Evolutionary conservation across 2,888 invertebrate genomes (phyloP).

Genomic region (Platycnemis pennipes): DNA sequence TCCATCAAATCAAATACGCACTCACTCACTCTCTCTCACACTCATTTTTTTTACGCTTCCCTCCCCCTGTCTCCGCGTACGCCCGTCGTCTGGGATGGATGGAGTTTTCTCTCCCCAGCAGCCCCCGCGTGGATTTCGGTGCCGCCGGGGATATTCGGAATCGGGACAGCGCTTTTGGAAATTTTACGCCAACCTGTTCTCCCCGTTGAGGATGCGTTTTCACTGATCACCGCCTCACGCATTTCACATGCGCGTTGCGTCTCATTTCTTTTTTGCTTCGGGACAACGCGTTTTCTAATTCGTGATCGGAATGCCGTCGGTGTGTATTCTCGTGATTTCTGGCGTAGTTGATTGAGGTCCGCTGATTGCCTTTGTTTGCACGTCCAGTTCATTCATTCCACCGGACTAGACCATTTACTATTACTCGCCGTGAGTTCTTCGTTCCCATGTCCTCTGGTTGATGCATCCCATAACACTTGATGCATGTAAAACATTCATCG

Average conservation of each 20-base stretch:
- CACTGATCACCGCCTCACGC: constrained; percentile 32
- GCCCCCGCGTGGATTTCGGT: not conserved
- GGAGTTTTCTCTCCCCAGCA: not conserved
- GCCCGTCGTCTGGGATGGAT: not conserved
- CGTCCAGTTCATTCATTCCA: not conserved
- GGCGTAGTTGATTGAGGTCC: not conserved
- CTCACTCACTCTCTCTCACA: not conserved
- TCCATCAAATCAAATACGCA: not conserved
- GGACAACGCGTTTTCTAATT: constrained; percentile 6
- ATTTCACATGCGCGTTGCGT: not conserved
- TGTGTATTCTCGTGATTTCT: not conserved
- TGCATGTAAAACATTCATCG: no score
- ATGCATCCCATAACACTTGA: no score
- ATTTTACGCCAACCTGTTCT: constrained; percentile 52
- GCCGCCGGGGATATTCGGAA: not conserved
- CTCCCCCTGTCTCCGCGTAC: not conserved
- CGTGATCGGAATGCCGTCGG: not conserved
- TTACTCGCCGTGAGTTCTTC: not conserved
- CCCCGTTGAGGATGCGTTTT: constrained; percentile 46
- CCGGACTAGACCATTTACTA: not conserved
- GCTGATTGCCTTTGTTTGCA: not conserved
- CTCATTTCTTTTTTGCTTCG: not conserved
- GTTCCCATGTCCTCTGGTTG: no score
- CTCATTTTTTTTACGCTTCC: not conserved
- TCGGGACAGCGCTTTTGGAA: constrained; percentile 30